Evolutionary conservation across 2,113 vertebrate genomes (phyloP).

Genomic region (Triplophysa siluroides): DNA sequence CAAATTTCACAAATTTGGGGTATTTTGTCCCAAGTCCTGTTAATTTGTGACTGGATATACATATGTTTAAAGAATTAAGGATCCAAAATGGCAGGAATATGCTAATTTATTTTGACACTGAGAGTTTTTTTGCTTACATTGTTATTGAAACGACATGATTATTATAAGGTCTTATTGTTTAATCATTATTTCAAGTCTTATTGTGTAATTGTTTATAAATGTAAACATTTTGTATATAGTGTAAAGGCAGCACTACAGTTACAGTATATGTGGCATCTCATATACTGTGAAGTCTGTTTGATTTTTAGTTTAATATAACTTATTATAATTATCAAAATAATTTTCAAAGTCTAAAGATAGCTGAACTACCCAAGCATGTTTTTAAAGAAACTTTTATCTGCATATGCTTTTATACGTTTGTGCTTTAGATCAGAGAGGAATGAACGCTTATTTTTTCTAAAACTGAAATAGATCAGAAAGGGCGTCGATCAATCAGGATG

Average conservation of each 20-base stretch:
- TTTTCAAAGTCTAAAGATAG: not conserved
- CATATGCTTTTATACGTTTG: not conserved
- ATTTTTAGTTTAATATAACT: not conserved
- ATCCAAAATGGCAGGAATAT: not conserved
- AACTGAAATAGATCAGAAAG: conserved; percentile 57
- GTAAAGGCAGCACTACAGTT: not conserved
- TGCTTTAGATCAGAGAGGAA: not conserved
- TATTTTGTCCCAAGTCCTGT: too few species aligned
- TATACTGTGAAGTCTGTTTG: not conserved
- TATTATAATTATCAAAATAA: not conserved
- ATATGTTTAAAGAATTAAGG: not conserved
- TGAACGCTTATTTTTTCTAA: conserved; percentile 43
- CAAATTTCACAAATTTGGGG: too few species aligned
- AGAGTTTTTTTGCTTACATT: not conserved
- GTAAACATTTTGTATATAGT: too few species aligned
- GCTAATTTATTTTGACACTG: not conserved
- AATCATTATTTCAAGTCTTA: not conserved
- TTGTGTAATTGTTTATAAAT: not conserved
- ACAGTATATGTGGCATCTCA: too few species aligned
- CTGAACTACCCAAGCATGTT: not conserved
- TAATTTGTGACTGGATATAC: too few species aligned
- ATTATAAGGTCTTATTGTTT: too few species aligned
- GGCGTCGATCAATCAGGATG: conserved; percentile 64
- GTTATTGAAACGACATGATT: too few species aligned
- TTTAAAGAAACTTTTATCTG: not conserved